phyloP scores from a whole-genome alignment of 2,113 vertebrate species.

The Coptodon rendalli region DNA sequence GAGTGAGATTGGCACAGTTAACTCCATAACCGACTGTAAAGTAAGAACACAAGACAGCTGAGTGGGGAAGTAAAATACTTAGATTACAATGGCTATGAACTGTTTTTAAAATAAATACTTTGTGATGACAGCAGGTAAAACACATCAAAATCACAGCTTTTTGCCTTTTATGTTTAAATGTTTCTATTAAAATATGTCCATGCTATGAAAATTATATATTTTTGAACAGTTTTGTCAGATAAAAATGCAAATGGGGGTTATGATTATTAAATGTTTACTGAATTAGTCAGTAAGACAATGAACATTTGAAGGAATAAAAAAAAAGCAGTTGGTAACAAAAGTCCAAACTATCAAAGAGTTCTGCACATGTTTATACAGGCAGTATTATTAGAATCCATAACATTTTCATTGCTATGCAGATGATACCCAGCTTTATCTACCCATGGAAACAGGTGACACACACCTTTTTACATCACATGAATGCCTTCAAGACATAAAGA shows the following conservation, averaged over 20 bases:
- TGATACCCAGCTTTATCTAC: not conserved
- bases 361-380: not conserved
- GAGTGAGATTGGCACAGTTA: not conserved
- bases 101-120: not conserved
- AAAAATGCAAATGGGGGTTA: not conserved
- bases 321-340: not conserved
- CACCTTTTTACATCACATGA: not conserved
- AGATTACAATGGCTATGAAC: not conserved
- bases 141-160: not conserved
- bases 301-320: not conserved
- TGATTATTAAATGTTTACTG: not conserved
- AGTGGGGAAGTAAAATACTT: not conserved
- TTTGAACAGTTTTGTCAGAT: not conserved
- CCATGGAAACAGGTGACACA: not conserved
- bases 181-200: not conserved
- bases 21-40: not conserved
- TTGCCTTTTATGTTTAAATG: not conserved
- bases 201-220: not conserved
- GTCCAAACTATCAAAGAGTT: not conserved
- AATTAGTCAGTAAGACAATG: not conserved
- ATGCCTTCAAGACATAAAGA: not conserved
- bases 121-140: not conserved
- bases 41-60: not conserved
- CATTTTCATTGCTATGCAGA: not conserved
- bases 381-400: not conserved